Evolutionary conservation across 2,113 vertebrate genomes (phyloP), one percentile per base, ranked within the genome.

Genomic region (Zingel zingel): DNA sequence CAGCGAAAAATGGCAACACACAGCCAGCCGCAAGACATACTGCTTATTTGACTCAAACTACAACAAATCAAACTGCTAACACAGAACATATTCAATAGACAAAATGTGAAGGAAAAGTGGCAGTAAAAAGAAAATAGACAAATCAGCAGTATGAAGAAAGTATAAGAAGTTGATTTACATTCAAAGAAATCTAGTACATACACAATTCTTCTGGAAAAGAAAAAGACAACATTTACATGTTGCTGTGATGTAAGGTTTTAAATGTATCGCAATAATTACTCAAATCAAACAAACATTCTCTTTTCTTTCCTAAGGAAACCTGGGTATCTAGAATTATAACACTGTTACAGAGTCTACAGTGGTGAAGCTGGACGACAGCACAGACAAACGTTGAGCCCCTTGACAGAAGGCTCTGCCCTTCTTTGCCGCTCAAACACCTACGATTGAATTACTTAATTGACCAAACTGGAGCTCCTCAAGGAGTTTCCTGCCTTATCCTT

Each of bases 401-500:
- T 33, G 39, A 77, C 79, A 86, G 45, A 83, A 43, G 21, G 27
- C 72, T 72, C 48, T 73, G 61, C 86, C 77, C 51, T 66, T 74
- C 50, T 59, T 84, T 67, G 53, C 43, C 0, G 47, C 74, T 82
- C 73, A 45, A 73, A 67, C 83, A 62, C 50, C 68, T 69, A 56
- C 69, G 74, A 80, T 84, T 66, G 47, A 90, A 77, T 85, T 85
- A 84, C 85, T 89, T 79, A 88, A 86, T 80, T 89, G 87, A 83
- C 83, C 84, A 77, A 77, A 81, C 78, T 43, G 67, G 68, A 80
- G 56, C 57, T 81, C 68, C 79, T 84, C 58, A 3, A 50, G 68
- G 56, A 67, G 10, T 48, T 18, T 45, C 30, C 53, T 18, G 50
- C 30, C 57, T 78, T 47, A 57, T 76, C 78, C 74, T 83, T 30